phyloP scores from a whole-genome alignment of 2,797 vertebrate genomes.

The Heteromormyrus szaboi region DNA sequence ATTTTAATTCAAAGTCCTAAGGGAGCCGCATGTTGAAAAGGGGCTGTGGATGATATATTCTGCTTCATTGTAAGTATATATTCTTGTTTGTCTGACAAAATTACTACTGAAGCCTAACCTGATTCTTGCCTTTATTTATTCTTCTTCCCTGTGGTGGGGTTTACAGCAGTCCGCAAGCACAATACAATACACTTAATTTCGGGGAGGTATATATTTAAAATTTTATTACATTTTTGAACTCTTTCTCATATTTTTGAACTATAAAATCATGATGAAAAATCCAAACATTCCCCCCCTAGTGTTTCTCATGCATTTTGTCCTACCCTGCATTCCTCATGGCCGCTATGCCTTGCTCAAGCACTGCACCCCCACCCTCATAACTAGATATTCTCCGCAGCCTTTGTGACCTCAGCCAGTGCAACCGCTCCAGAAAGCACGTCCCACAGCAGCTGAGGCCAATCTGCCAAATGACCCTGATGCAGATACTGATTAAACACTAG shows the following conservation, averaged over 20 bases:
- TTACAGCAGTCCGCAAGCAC: not conserved
- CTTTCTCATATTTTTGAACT: not conserved
- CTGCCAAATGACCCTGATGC: slow-evolving; percentile 37
- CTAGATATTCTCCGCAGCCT: not conserved
- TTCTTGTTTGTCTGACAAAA: not conserved
- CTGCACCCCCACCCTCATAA: not conserved
- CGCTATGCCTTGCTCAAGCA: not conserved
- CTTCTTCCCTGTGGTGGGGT: not conserved
- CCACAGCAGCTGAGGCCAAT: not conserved
- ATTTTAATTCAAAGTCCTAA: not conserved
- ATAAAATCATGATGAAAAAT: not conserved
- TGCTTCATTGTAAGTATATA: too few species aligned
- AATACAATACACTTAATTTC: not conserved
- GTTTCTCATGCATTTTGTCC: not conserved
- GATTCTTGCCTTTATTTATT: not conserved
- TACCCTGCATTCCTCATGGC: not conserved
- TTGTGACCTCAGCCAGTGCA: not conserved
- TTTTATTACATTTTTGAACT: not conserved
- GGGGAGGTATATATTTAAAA: not conserved
- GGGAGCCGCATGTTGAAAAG: not conserved
- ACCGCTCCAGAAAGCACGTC: not conserved
- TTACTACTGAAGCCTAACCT: not conserved
- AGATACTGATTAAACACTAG: slow-evolving; percentile 60
- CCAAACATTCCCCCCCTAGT: not conserved
- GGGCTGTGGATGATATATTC: not conserved